Conservation (phyloP, 2,113 vertebrate genomes). For the Elephantulus edwardii region DNA sequence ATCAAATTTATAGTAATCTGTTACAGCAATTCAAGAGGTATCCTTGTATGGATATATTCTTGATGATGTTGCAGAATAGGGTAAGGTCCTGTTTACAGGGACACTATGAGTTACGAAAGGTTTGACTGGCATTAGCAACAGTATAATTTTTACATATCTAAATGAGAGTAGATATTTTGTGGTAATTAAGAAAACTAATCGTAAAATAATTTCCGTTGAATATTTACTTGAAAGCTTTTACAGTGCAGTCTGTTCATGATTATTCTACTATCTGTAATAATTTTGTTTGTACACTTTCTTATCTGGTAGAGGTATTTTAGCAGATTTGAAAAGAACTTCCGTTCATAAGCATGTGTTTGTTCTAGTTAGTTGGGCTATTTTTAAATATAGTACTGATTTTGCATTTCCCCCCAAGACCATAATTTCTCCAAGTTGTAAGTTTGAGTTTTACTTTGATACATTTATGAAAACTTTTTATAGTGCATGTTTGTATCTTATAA, state of each 20-base stretch:
- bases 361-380: slow-evolving; percentile 25
- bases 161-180: slow-evolving; percentile 23
- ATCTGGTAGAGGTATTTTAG: background rate
- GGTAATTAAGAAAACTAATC: background rate
- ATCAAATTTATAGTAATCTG: slow-evolving; percentile 18
- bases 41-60: no score
- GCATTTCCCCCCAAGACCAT: background rate
- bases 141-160: slow-evolving; percentile 43
- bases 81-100: no score
- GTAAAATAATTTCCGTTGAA: background rate
- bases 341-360: slow-evolving; percentile 29
- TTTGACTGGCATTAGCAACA: no score
- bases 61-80: no score
- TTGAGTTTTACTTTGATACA: slow-evolving; percentile 13
- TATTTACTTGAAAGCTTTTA: background rate
- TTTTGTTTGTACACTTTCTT: background rate
- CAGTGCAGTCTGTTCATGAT: background rate
- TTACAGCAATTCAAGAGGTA: background rate
- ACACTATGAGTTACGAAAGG: no score
- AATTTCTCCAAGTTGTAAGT: background rate
- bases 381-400: slow-evolving; percentile 1
- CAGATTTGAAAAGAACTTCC: slow-evolving; percentile 2
- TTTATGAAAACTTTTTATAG: background rate
- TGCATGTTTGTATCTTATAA: background rate
- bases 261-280: background rate